phyloP scores from a whole-genome alignment of 1,140 invertebrate species.

The Neodiprion lecontei region DNA sequence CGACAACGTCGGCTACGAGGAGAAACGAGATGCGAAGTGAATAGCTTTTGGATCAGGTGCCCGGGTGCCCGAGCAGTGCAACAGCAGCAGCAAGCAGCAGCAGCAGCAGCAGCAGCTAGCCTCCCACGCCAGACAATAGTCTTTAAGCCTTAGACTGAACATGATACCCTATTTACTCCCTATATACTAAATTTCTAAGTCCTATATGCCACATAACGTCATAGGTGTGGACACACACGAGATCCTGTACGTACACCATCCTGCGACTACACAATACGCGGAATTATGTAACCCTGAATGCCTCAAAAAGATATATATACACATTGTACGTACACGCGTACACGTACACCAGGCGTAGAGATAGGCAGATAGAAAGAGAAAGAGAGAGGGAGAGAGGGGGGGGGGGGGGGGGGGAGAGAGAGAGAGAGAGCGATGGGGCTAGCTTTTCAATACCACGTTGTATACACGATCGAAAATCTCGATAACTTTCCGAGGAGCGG shows the following conservation, averaged over 20 bases:
- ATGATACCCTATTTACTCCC: constrained; percentile 61
- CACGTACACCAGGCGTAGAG: not conserved
- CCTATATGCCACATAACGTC: constrained; percentile 24
- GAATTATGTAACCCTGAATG: constrained; percentile 41
- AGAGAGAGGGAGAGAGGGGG: too few relatives aligned
- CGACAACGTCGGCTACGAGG: not conserved
- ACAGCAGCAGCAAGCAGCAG: too few relatives aligned
- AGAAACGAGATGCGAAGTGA: constrained; percentile 7
- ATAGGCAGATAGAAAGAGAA: too few relatives aligned
- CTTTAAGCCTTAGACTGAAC: constrained; percentile 61
- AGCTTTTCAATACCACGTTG: constrained; percentile 1
- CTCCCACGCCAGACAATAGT: constrained; percentile 63
- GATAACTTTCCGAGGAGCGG: constrained; percentile 37
- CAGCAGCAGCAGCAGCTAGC: constrained; percentile 33
- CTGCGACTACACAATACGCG: constrained; percentile 8
- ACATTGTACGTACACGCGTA: not conserved
- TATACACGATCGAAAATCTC: constrained; percentile 28
- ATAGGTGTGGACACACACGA: not conserved
- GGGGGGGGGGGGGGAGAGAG: too few relatives aligned
- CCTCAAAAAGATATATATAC: not conserved
- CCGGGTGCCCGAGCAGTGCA: not conserved
- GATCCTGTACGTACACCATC: not conserved
- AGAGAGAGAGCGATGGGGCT: not conserved
- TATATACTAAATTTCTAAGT: constrained; percentile 59
- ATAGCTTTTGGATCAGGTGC: constrained; percentile 7